Evolutionary conservation across 2,888 invertebrate genomes (phyloP), one percentile per base, ranked within the genome.

Genomic region (Sphaerophoria taeniata): DNA sequence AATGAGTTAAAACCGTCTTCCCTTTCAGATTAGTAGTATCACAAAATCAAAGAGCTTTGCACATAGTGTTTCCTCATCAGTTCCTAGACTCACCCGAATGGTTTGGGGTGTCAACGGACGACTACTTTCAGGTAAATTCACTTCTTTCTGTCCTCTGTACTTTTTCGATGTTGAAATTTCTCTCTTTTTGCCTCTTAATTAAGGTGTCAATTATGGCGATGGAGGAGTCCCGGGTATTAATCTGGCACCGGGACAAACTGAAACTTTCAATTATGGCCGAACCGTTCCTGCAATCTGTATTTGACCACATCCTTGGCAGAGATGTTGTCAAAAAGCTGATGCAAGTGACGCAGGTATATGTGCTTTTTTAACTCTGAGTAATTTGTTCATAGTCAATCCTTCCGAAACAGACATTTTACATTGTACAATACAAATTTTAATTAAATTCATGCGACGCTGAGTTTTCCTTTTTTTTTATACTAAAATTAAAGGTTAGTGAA

Each of bases 51-150:
- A 94, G 96, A 88, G 96, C 96, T 77, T 93, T 97, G 84, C 97
- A 97, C 92, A 96, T 97, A 91, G 96, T 97, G 91, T 96, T 96
- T 93, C 95, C 96, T 77, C 96, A 96, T 93, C 97, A 97, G 93
- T 97, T 97, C 93, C 94, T 97, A 88, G 97, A 97, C 93, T 96
- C 96, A 87, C 96, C 97, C 67, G 97, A 97, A 93, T 97, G 97
- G 96, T 97, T 97, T 92, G 96, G 96, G 86, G 96, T 97, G 60
- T 96, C 96, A 73, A 96, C 96, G 39, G 96, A 97, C 90, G 97
- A 97, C 90, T 96, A 94, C 91, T 97, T 97, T 92, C 97, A 97
- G 94, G 96, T 96, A 92, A 56, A 39, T 65, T 2, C 11, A 34
- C 51, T 24, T 53, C 9, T 43, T 43, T 39, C 39, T 43, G 9